phyloP scores from a whole-genome alignment of 2,113 vertebrate genomes.

The Callopanchax toddi region DNA sequence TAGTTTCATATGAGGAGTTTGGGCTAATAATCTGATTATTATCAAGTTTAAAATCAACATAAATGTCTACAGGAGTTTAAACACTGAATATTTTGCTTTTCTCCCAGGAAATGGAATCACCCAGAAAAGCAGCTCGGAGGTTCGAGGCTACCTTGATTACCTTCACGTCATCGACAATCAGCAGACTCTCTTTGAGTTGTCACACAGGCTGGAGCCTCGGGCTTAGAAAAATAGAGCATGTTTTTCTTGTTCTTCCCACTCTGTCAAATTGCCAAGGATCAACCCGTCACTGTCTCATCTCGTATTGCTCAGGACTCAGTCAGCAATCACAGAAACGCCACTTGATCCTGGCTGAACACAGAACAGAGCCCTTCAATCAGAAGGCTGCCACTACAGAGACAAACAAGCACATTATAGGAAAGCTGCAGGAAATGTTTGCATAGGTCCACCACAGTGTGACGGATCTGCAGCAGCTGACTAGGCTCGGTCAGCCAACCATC shows the following conservation, averaged over 20 bases:
- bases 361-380: constrained; percentile 55
- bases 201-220: constrained; percentile 93
- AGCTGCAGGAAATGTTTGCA: constrained; percentile 5
- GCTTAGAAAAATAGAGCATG: constrained; percentile 63
- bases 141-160: constrained; percentile 86
- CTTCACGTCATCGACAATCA: constrained; percentile 97
- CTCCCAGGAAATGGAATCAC: constrained; percentile 84
- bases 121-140: constrained; percentile 90
- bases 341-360: constrained; percentile 31
- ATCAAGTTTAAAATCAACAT: too few species aligned
- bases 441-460: constrained; percentile 1
- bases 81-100: neutral
- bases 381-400: constrained; percentile 18
- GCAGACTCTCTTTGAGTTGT: constrained; percentile 95
- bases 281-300: constrained; percentile 15
- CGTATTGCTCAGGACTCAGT: constrained; percentile 55
- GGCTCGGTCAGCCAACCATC: neutral
- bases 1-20: too few species aligned
- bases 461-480: constrained; percentile 6
- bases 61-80: neutral
- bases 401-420: constrained; percentile 8
- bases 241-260: constrained; percentile 13
- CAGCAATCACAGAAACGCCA: constrained; percentile 24
- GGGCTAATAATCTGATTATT: too few species aligned
- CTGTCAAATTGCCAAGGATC: constrained; percentile 41